Evolutionary conservation across 1,140 invertebrate genomes (phyloP).

Genomic region (Papilio machaon): DNA sequence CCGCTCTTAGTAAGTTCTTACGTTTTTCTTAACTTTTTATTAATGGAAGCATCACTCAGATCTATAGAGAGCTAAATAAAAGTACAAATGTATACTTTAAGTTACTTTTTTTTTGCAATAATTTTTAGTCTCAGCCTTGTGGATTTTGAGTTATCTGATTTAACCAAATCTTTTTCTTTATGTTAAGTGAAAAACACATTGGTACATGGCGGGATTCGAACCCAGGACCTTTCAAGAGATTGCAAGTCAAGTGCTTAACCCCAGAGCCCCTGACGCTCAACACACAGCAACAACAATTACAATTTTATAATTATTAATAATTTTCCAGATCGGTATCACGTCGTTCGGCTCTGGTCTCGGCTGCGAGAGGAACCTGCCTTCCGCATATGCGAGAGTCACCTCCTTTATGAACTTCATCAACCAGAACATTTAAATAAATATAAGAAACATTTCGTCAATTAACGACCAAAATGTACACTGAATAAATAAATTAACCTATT

Average conservation of each 20-base stretch:
- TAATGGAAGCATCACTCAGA: neutral
- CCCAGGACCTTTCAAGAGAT: no score
- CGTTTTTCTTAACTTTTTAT: neutral
- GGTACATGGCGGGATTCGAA: no score
- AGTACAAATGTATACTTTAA: no score
- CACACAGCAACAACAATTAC: neutral
- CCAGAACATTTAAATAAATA: slow-evolving; percentile 47
- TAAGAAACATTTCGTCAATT: neutral
- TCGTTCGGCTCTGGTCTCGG: slow-evolving; percentile 79
- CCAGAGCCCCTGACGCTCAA: no score
- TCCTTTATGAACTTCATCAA: slow-evolving; percentile 72
- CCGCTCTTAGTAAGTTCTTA: slow-evolving; percentile 46
- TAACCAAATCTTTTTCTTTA: no score
- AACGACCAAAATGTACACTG: neutral
- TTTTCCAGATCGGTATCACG: slow-evolving; percentile 69
- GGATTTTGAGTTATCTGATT: no score
- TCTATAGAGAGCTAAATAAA: no score
- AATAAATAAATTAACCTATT: neutral
- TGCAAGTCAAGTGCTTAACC: no score
- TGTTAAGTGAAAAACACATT: no score
- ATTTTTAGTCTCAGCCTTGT: no score
- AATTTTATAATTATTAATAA: neutral
- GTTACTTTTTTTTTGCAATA: no score
- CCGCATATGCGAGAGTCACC: slow-evolving; percentile 76
- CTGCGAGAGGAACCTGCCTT: slow-evolving; percentile 73